Conservation (phyloP, 1,140 invertebrate genomes). For the Battus philenor region DNA sequence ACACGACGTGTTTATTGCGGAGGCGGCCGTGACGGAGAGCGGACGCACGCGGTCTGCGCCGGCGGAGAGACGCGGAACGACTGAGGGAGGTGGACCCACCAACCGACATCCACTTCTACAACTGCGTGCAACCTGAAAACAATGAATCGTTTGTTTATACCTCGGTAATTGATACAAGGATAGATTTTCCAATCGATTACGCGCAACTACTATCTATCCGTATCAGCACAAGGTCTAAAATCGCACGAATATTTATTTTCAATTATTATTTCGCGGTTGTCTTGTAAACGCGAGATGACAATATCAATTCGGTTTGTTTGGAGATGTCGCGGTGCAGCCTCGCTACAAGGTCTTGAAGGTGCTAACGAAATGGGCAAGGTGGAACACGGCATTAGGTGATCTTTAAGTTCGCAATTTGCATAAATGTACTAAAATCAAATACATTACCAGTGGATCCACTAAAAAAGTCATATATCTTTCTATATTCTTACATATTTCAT, state of each 20-base stretch:
- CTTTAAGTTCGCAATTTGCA: too few relatives aligned
- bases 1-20: constrained; percentile 16
- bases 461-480: too few relatives aligned
- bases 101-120: constrained; percentile 13
- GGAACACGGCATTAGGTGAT: constrained; percentile 15
- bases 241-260: neutral
- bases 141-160: constrained; percentile 43
- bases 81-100: constrained; percentile 16
- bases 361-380: constrained; percentile 23
- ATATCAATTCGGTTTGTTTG: constrained; percentile 18
- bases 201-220: neutral
- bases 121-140: constrained; percentile 29
- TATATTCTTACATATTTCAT: too few relatives aligned
- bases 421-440: too few relatives aligned
- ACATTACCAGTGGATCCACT: too few relatives aligned
- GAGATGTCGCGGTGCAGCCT: constrained; percentile 19
- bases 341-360: constrained; percentile 27
- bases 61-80: constrained; percentile 18
- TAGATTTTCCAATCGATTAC: constrained; percentile 18
- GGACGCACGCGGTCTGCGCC: constrained; percentile 17
- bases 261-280: neutral
- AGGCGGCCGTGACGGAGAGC: constrained; percentile 10
- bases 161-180: constrained; percentile 33
- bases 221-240: constrained; percentile 7
- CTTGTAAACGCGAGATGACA: constrained; percentile 13